These are phyloP conservation scores for Harmothoe impar DNA, from an alignment of 2,888 invertebrate species.

Conservation along the genomic window DNA sequence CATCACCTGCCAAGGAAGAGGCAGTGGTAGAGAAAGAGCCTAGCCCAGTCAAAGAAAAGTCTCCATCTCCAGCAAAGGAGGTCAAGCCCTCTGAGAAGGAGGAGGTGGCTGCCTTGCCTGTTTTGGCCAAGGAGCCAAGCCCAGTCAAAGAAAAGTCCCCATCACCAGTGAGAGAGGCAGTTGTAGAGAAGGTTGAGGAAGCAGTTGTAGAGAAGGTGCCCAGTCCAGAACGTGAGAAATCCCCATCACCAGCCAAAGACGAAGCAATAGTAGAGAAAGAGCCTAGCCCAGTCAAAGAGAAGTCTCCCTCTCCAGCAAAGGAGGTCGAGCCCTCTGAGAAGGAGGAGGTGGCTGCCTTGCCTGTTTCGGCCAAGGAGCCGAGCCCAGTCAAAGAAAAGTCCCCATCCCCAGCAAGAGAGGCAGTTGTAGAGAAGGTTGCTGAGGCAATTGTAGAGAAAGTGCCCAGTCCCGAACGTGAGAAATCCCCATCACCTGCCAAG, in stretches of 20 bases:
- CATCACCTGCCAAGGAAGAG: neutral
- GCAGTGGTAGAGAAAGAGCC: neutral
- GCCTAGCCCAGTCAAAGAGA: constrained; percentile 16
- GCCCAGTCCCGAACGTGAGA: neutral
- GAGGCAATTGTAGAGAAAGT: neutral
- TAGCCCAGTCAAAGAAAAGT: constrained; percentile 43
- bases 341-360: too few species aligned
- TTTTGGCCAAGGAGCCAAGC: neutral
- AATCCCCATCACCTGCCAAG: neutral
- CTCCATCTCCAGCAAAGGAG: neutral
- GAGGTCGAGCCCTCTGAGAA: too few species aligned
- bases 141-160: neutral
- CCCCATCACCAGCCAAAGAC: neutral
- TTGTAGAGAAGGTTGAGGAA: neutral
- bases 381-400: neutral
- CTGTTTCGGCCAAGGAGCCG: neutral
- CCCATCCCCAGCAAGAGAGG: neutral
- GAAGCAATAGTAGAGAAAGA: neutral
- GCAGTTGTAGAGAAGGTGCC: neutral
- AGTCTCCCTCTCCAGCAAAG: neutral
- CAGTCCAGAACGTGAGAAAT: neutral
- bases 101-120: neutral
- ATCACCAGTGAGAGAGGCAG: neutral
- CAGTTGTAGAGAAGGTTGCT: neutral
- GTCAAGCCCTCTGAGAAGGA: neutral